Evolutionary conservation across 2,113 vertebrate species (phyloP).

Genomic region (Dendrocopos noguchii): DNA sequence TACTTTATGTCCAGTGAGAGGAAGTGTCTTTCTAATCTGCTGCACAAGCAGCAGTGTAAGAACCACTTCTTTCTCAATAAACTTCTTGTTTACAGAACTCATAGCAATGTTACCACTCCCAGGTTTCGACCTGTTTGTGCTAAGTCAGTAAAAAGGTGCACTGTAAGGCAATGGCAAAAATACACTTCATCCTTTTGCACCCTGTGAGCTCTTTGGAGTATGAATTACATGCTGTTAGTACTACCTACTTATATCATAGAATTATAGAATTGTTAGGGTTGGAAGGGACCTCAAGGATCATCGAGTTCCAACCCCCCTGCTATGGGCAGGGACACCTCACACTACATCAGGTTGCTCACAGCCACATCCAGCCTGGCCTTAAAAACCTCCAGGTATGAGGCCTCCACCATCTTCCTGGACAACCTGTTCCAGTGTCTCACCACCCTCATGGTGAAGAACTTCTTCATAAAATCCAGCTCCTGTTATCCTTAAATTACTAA

Average conservation of each 20-base stretch:
- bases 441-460: too few species aligned
- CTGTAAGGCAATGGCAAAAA: not conserved
- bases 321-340: too few species aligned
- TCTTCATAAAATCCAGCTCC: not conserved
- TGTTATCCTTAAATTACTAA: not conserved
- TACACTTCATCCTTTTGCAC: not conserved
- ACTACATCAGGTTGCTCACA: too few species aligned
- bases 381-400: too few species aligned
- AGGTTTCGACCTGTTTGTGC: not conserved
- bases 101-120: not conserved
- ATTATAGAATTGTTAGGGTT: not conserved
- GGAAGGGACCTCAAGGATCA: too few species aligned
- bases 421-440: too few species aligned
- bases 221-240: not conserved
- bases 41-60: not conserved
- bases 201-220: not conserved
- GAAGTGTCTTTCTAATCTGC: not conserved
- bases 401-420: too few species aligned
- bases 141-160: not conserved
- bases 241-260: not conserved
- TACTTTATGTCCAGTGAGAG: not conserved
- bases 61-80: not conserved
- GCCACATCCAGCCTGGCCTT: too few species aligned
- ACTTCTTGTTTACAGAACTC: not conserved
- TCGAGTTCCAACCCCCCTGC: too few species aligned